Base-by-base conservation (phyloP, 2,888 invertebrate species). In the Acanthosepion pharaonis region DNA sequence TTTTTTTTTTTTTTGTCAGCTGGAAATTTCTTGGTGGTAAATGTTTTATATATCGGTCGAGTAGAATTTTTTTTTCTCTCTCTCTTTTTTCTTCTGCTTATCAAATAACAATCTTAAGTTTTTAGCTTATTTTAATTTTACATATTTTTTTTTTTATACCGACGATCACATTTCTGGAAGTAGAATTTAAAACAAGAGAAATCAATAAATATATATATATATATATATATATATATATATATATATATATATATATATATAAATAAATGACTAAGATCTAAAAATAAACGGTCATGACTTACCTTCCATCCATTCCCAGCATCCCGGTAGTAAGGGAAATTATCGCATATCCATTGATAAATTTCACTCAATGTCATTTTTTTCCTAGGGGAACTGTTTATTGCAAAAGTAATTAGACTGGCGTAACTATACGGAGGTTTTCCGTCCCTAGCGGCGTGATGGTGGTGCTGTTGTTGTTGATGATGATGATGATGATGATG, bases 361-460 rank as follows among this genome's bases (percentile, higher is more conserved):
- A 98, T 98, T 97, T 98, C 98, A 96, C 98, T 98, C 78, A 98
- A 97, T 5, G 98, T 98, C 98, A 98, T 98, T 97, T 98, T 98
- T 96, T 98, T 98, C 96, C 98, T 98, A 5, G 98, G 97, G 3
- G 98, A 98, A 97, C 98, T 98, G 96, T 97, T 97, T 96, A 98
- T 98, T 15, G 98, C 98, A 96, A 98, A 97, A 95, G 98, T 98
- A 96, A 98, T 98, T 97, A 98, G 98, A 96, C 98, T 98, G 92
- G 98, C 98, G 97, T 98, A 98, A 96, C 98, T 98, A 96, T 97
- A 97, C 20, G 98, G 97, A 5, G 98, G 98, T 96, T 98, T 98
- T 94, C 97, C 97, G 95, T 97, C 97, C 96, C 97, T 97, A 49
- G 91, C 93, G 49, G 92, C 93, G 93, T 93, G 93, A 53, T 49